A percentile compares a stretch with the other conserved stretches of the same genome.
These are phyloP conservation scores for Drosophila nigromelanica DNA, from an alignment of 1,140 invertebrate genomes.

Conservation along the genomic window DNA sequence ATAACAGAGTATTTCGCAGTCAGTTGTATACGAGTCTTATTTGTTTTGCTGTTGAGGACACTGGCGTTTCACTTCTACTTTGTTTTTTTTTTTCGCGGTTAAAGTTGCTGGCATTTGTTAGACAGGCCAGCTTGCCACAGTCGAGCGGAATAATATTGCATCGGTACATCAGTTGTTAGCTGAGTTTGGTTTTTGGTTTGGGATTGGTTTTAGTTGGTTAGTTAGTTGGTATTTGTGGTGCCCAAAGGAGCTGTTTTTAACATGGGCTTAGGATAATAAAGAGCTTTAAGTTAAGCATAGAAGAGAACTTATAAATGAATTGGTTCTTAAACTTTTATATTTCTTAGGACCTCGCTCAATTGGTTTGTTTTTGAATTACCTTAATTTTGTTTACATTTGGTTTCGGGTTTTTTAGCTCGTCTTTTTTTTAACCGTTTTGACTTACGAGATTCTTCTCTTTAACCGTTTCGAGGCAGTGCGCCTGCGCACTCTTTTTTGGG, in stretches of 20 bases:
- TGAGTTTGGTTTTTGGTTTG: constrained; percentile 10
- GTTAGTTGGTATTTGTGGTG: constrained; percentile 66
- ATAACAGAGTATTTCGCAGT: no score
- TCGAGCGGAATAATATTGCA: constrained; percentile 33
- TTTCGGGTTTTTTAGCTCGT: constrained; percentile 66
- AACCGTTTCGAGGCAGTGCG: constrained; percentile 43
- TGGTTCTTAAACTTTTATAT: background rate
- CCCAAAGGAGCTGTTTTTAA: constrained; percentile 50
- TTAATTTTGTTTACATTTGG: constrained; percentile 62
- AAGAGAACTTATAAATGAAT: background rate
- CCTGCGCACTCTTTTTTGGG: constrained; percentile 53
- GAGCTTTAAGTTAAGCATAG: no score
- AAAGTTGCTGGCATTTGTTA: constrained; percentile 75
- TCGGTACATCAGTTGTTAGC: constrained; percentile 30
- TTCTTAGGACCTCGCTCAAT: background rate
- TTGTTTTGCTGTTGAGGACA: constrained; percentile 41
- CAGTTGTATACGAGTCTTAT: background rate
- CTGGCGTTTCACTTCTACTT: constrained; percentile 27
- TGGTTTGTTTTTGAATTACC: background rate
- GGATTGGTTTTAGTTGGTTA: constrained; percentile 45
- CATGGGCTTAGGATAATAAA: constrained; percentile 4
- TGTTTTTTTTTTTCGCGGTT: constrained; percentile 65
- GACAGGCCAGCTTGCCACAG: constrained; percentile 13
- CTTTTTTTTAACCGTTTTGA: constrained; percentile 45
- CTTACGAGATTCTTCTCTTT: constrained; percentile 19